Conservation (phyloP, 2,888 invertebrate genomes). For the Rhagonycha lutea region DNA sequence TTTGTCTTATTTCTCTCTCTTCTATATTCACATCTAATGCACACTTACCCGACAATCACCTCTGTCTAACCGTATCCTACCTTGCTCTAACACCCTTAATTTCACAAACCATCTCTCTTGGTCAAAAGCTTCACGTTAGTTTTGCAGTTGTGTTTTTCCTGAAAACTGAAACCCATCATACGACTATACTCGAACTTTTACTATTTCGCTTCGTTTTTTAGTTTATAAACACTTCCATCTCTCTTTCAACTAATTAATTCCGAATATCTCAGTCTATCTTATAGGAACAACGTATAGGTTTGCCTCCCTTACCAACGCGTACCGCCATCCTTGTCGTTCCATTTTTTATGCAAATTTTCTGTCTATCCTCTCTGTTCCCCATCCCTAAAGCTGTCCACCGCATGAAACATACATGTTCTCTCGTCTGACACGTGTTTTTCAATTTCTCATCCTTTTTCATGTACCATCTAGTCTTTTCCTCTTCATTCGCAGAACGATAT, state of each 20-base stretch:
- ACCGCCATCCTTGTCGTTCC: slow-evolving; percentile 13
- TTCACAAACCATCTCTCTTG: slow-evolving; percentile 32
- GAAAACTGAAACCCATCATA: slow-evolving; percentile 4
- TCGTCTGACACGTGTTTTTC: slow-evolving; percentile 52
- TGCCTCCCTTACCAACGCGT: slow-evolving; percentile 14
- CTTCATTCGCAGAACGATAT: slow-evolving; percentile 35
- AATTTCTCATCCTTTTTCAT: slow-evolving; percentile 29
- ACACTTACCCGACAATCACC: slow-evolving; percentile 39
- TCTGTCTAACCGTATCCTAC: slow-evolving; percentile 31
- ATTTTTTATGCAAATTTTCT: slow-evolving; percentile 45
- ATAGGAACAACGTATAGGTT: background rate
- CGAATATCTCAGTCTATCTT: slow-evolving; percentile 10
- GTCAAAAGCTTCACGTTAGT: slow-evolving; percentile 19
- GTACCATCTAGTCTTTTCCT: slow-evolving; percentile 26
- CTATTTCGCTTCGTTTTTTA: slow-evolving; percentile 16
- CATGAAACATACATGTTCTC: slow-evolving; percentile 46
- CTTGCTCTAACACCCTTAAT: slow-evolving; percentile 31
- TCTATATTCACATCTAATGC: slow-evolving; percentile 45
- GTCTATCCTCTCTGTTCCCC: slow-evolving; percentile 43
- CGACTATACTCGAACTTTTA: slow-evolving; percentile 2
- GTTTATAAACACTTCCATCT: slow-evolving; percentile 31
- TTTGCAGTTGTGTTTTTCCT: slow-evolving; percentile 20
- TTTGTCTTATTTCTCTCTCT: slow-evolving; percentile 56
- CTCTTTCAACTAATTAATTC: slow-evolving; percentile 26
- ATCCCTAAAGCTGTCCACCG: slow-evolving; percentile 46